These are phyloP conservation scores for Numida meleagris DNA, from an alignment of 2,113 vertebrate genomes.

Conservation along the genomic window DNA sequence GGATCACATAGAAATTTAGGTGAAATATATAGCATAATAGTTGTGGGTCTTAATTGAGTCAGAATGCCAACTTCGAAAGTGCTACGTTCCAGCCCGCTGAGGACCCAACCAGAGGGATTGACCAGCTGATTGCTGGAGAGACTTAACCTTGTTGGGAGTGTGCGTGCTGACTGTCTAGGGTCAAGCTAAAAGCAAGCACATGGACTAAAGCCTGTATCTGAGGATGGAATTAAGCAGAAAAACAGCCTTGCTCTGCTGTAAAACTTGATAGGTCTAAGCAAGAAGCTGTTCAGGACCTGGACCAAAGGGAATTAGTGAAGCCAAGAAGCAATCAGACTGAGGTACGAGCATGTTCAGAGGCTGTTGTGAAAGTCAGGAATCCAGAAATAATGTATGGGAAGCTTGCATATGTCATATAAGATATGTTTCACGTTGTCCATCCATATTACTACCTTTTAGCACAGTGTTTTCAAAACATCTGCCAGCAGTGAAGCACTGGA, in stretches of 20 bases:
- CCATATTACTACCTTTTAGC: background rate
- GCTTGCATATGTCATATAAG: background rate
- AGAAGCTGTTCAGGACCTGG: background rate
- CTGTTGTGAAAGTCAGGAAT: background rate
- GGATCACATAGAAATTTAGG: background rate
- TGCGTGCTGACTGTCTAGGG: background rate
- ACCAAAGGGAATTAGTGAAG: background rate
- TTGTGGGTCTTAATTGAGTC: background rate
- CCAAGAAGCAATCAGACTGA: background rate
- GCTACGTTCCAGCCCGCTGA: rapidly evolving
- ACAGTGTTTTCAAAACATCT: background rate
- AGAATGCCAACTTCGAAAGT: background rate
- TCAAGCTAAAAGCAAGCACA: background rate
- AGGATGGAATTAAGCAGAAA: background rate
- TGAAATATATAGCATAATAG: background rate
- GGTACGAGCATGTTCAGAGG: background rate
- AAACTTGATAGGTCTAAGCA: background rate
- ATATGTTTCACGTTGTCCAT: background rate
- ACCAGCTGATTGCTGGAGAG: background rate
- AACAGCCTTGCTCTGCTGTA: background rate
- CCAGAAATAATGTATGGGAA: background rate
- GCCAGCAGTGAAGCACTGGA: background rate
- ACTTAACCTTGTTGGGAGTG: background rate
- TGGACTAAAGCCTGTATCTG: background rate
- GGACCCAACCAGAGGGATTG: background rate